Conservation (phyloP, 2,888 invertebrate species). For the Congeria kusceri region DNA sequence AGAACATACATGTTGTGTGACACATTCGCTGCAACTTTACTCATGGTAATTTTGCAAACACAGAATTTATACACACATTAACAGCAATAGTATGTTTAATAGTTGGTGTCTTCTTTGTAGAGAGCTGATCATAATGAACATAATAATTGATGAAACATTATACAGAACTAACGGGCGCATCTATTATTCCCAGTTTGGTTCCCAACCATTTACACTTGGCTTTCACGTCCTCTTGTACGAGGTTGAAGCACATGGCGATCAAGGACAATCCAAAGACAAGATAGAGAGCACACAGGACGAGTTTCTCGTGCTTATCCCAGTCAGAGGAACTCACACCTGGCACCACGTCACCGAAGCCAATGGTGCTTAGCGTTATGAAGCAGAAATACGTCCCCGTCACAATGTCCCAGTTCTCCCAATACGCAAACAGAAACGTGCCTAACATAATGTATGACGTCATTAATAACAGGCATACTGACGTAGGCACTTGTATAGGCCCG, state of each 20-base stretch:
- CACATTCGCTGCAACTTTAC: too few species aligned
- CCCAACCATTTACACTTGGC: conserved; percentile 85
- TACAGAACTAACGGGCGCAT: conserved; percentile 50
- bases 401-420: conserved; percentile 84
- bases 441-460: conserved; percentile 84
- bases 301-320: conserved; percentile 80
- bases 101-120: too few species aligned
- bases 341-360: conserved; percentile 84
- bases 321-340: conserved; percentile 78
- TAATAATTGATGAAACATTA: not conserved
- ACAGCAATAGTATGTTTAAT: too few species aligned
- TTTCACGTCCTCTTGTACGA: conserved; percentile 86
- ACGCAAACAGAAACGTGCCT: conserved; percentile 83
- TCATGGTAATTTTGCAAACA: too few species aligned
- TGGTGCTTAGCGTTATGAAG: conserved; percentile 84
- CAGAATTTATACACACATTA: too few species aligned
- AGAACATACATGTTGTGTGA: too few species aligned
- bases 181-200: conserved; percentile 84
- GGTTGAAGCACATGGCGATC: conserved; percentile 86
- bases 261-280: conserved; percentile 85
- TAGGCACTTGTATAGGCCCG: conserved; percentile 83
- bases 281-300: conserved; percentile 84
- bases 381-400: conserved; percentile 84
- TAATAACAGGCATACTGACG: conserved; percentile 83
- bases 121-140: too few species aligned